phyloP scores from a whole-genome alignment of 2,797 vertebrate genomes.

The Threskiornis aethiopicus region DNA sequence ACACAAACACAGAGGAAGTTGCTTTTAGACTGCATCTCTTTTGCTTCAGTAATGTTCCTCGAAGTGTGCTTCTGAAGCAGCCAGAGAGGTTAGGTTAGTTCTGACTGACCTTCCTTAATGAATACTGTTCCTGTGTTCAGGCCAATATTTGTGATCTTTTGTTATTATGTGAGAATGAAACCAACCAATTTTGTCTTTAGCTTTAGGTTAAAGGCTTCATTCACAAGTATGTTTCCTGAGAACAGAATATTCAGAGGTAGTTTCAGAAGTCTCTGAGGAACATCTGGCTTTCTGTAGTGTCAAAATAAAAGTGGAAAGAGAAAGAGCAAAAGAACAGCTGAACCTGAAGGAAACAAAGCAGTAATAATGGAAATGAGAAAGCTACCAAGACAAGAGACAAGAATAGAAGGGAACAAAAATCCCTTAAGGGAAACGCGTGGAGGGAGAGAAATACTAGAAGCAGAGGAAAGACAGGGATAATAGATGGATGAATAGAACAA shows the following conservation, averaged over 20 bases:
- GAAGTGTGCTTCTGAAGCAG: neutral
- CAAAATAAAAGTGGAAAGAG: neutral
- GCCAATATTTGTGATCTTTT: neutral
- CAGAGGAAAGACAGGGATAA: neutral
- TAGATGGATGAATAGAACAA: neutral
- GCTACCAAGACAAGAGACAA: neutral
- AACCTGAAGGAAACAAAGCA: slow-evolving; percentile 19
- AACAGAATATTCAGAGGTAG: neutral
- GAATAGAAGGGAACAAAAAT: slow-evolving; percentile 26
- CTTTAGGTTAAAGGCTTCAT: slow-evolving; percentile 10
- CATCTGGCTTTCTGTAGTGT: neutral
- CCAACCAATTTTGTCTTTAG: neutral
- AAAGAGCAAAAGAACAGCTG: neutral
- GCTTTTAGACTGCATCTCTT: neutral
- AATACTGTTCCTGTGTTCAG: neutral
- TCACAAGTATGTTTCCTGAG: neutral
- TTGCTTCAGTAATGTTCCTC: neutral
- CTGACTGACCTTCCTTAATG: neutral
- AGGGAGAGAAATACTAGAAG: neutral
- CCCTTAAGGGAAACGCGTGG: neutral
- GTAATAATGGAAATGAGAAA: slow-evolving; percentile 6
- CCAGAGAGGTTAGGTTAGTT: neutral
- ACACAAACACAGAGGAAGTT: neutral
- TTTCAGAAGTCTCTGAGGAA: slow-evolving; percentile 1
- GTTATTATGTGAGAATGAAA: neutral